These are phyloP conservation scores for Potamarius usumacintae DNA, from an alignment of 2,113 vertebrate genomes.

Conservation along the genomic window DNA sequence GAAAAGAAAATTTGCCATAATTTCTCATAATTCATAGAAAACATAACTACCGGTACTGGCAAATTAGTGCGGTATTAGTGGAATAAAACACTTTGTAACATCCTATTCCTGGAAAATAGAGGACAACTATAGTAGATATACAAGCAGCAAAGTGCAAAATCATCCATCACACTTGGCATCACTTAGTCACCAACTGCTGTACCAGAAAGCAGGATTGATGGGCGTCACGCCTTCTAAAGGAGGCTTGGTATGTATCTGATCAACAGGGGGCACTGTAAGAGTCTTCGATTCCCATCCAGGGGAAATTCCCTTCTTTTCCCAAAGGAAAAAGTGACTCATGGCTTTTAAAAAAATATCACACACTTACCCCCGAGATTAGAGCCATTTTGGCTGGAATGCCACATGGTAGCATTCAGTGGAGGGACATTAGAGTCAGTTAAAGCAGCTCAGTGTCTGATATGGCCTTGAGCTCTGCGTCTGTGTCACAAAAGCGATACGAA, in stretches of 20 bases:
- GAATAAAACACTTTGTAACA: not conserved
- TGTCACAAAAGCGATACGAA: not conserved
- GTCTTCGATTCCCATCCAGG: not conserved
- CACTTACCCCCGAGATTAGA: not conserved
- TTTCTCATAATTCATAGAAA: not conserved
- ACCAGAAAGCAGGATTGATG: not conserved
- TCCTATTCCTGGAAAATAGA: not conserved
- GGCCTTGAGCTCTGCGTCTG: not conserved
- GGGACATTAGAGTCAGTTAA: not conserved
- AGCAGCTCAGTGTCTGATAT: conserved; percentile 23
- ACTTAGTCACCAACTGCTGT: not conserved
- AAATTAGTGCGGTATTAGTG: not conserved
- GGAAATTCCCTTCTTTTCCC: not conserved
- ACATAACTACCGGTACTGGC: not conserved
- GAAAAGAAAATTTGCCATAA: no score
- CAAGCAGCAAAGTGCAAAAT: not conserved
- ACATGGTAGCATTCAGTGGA: not conserved
- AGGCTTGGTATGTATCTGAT: not conserved
- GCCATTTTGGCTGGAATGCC: not conserved
- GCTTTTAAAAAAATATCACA: not conserved
- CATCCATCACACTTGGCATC: not conserved
- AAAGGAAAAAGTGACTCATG: conserved; percentile 18
- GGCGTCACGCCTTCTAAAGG: not conserved
- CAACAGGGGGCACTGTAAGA: conserved; percentile 24
- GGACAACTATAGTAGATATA: not conserved